Base-by-base conservation (phyloP, 2,888 invertebrate genomes). In the Drosophila anomelani region DNA sequence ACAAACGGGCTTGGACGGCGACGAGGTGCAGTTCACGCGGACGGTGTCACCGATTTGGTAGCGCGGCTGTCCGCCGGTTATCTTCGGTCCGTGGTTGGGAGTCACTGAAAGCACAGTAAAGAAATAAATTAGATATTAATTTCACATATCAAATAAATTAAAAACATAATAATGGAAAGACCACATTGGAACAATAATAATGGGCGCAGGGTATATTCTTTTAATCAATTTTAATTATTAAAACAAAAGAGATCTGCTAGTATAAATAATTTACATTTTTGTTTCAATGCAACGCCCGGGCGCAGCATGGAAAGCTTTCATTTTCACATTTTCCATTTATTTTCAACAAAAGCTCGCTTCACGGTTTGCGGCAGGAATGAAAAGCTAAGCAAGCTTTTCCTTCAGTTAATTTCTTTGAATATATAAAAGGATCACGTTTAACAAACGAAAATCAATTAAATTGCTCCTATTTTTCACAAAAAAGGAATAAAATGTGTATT, bases 1-100 rank as follows among this genome's bases (percentile, higher is more conserved):
- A 34, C 97, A 96, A 4, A 96, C 96, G 1, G 97, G 97, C 89
- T 96, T 95, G 47, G 97, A 97, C 80, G 95, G 94, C 15, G 96
- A 95, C n/a, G 97, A 97, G 12, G 96, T 96, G 93, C 97, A 97
- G 93, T 96, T 97, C 71, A 97, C 96, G 63, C 95, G 94, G 20
- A 97, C 96, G 39, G 94, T 94, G 91, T 97, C 97, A 1, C 96
- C 96, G 58, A 96, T 95, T 92, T 96, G 96, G 93, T 97, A 97
- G 70, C 97, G 94, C 9, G 95, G 95, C 76, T 95, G 95, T 8
- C 96, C 96, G 12, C 97, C 97, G 3, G 94, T 94, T 91, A 97
- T 97, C 79, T 95, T 94, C 0, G 97, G 97, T 3, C 96, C 97
- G 85, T 95, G 95, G 81, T 95, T 95, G 17, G 97, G 97, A 75